Percentiles rank a stretch among this genome's conserved stretches.
These are phyloP conservation scores for Troilus luridus DNA, from an alignment of 2,888 invertebrate genomes.

Conservation along the genomic window DNA sequence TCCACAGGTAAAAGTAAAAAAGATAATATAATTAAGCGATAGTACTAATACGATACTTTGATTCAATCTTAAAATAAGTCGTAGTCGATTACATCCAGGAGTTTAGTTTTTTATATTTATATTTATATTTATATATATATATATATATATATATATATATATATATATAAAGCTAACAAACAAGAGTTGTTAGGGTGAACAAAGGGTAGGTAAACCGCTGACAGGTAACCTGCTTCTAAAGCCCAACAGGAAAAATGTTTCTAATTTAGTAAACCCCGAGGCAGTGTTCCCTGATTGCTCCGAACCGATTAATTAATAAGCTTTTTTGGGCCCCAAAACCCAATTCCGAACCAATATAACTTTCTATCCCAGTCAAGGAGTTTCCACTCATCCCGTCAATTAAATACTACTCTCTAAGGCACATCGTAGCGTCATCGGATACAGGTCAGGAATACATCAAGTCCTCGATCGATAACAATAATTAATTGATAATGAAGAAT, in stretches of 20 bases:
- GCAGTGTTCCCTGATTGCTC: not conserved
- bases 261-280: conserved; percentile 3
- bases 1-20: no score
- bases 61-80: no score
- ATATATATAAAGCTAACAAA: not conserved
- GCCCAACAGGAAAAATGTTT: not conserved
- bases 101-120: no score
- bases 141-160: no score
- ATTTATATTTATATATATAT: no score
- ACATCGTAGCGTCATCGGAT: not conserved
- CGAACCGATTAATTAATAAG: not conserved
- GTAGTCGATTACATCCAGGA: no score
- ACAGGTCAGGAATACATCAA: not conserved
- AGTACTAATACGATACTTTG: no score
- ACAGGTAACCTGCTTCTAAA: not conserved
- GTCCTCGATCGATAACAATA: not conserved
- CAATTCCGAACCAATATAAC: conserved; percentile 12
- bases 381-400: not conserved
- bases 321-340: not conserved
- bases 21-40: no score
- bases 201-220: conserved; percentile 2
- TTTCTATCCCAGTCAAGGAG: not conserved
- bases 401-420: not conserved
- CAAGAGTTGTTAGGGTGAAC: not conserved
- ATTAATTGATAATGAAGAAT: not conserved